These are phyloP conservation scores for Notolepis coatsorum DNA, from an alignment of 2,797 vertebrate genomes.

Conservation along the genomic window DNA sequence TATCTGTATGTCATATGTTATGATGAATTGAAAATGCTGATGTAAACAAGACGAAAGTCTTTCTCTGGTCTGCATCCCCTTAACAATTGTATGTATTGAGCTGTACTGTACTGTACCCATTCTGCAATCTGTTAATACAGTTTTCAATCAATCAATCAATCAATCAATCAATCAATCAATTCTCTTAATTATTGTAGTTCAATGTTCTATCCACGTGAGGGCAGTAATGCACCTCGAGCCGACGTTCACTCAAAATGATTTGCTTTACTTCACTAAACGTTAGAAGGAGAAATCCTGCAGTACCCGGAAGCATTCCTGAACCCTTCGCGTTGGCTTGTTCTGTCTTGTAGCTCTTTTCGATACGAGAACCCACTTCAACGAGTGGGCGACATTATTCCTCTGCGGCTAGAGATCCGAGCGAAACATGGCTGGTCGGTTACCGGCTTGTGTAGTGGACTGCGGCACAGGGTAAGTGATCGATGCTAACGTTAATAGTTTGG, in stretches of 20 bases:
- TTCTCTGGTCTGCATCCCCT: no score
- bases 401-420: constrained; percentile 10
- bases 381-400: not conserved
- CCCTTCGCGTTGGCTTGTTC: constrained; percentile 47
- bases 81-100: no score
- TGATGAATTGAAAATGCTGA: no score
- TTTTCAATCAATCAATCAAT: no score
- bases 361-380: not conserved
- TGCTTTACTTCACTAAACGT: constrained; percentile 42
- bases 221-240: not conserved
- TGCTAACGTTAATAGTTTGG: not conserved
- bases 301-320: constrained; percentile 66
- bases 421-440: constrained; percentile 81
- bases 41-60: no score
- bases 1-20: no score
- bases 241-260: no score
- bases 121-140: no score
- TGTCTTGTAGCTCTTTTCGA: constrained; percentile 27
- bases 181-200: no score
- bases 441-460: constrained; percentile 92
- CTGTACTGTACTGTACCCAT: no score
- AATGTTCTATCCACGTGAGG: not conserved
- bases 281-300: constrained; percentile 29
- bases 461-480: constrained; percentile 82
- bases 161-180: no score